Base-by-base conservation (phyloP, 1,140 invertebrate species). In the Drosophila auraria region DNA sequence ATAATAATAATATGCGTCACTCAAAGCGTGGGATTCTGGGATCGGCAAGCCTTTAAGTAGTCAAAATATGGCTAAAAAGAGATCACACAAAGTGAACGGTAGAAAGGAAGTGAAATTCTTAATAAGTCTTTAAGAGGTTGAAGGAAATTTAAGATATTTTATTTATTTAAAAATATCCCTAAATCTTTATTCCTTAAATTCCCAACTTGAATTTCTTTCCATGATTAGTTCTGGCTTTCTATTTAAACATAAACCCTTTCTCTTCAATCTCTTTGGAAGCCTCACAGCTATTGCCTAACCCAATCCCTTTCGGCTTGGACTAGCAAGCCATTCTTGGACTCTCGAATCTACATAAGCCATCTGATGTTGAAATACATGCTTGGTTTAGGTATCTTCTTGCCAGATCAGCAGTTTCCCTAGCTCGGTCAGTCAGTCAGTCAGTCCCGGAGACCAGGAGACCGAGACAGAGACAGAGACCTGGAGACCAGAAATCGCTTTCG, bases 391-490 rank as follows among this genome's bases (percentile, higher is more conserved):
- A 70, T 71, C 66, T 64, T 82, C 42, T 44, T 71, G 79, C 64
- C 66, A 77, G 58, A 76, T 82, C 71, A 65, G 65, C 72, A 71
- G 78, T 64, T 76, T 69, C 44, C 50, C 23, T 66, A 66, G 73
- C 57, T 82, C 79, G 72, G 73, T 82, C 62, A 61, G 76, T 78
- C 75, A 77, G 80, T 82, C 80, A 82, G 65, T 71, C 72, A 81
- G 78, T 61, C 33, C 59, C 36, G 42, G 49, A 59, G 47, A 40
- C 33, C 54, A 42, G 23, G 49, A 51, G 45, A 40, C 38, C 38
- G 38, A 30, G 30, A 30, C 30, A 3, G 20, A 38, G 38, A 49
- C 23, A 25, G 50, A 65, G 59, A 58, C 47, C 59, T 68, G 57
- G 57, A 66, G 40, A 36, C 53, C 50, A 45, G 56, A 63, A 64